Evolutionary conservation across 2,888 invertebrate genomes (phyloP), one percentile per base, ranked within the genome.

Genomic region (Drosophila histrio): DNA sequence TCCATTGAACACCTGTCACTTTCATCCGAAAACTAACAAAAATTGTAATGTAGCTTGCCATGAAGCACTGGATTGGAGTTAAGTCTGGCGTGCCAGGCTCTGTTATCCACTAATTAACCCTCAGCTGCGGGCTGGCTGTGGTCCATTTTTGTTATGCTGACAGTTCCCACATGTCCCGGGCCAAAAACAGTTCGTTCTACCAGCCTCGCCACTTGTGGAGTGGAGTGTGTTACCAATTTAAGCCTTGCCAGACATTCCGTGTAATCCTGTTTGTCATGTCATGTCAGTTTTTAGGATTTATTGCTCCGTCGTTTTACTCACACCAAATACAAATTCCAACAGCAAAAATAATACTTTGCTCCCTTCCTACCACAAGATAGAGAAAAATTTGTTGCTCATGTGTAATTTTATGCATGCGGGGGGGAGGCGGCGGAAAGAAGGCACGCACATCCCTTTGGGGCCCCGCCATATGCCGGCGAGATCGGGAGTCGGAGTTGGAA

Each of bases 181-280:
- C 15, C 19, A 13, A 6, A 6, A 15, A 11, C 26, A 15, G 17
- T 24, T 19, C 44, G 43, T 28, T 13, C 11, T 17, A 8, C 9
- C 30, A 28, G 46, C 13, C 21, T 9, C 34, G 26, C 19, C 57
- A 41, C 41, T 68, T 39, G 61, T 39, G 61, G 69, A 15, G n/a
- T 56, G 65, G 84, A 83, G 75, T 77, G 84, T 78, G 74, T 77
- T 85, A 79, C 83, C 82, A 77, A 85, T 83, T 81, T 81, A 83
- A 81, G 86, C 83, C 85, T 81, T 82, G 83, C 82, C 73, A 82
- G 83, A 75, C 76, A 76, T 71, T 59, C 78, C 72, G 78, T 83
- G 89, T 90, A 90, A 90, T 90, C 90, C 90, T 86, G 89, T 88
- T 87, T 90, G 90, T 89, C 90, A 89, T 90, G 90, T 90, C 90